These are phyloP conservation scores for Aphelinus atriplicis DNA, from an alignment of 1,140 invertebrate species.

Conservation along the genomic window DNA sequence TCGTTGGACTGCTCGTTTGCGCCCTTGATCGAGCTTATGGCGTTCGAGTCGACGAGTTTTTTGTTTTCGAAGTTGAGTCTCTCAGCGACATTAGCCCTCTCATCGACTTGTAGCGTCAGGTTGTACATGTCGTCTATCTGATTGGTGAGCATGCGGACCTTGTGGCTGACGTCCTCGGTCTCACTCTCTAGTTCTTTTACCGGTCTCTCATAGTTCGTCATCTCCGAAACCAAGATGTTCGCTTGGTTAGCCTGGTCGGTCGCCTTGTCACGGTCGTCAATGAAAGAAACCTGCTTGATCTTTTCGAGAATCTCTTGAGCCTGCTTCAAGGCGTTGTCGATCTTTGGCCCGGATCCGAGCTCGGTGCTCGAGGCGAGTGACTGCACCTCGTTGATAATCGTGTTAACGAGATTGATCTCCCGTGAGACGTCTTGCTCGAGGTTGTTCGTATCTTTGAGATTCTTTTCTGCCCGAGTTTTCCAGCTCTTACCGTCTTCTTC, in stretches of 20 bases:
- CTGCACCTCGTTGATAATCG: constrained; percentile 74
- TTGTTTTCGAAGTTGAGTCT: constrained; percentile 69
- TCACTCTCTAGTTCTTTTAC: constrained; percentile 70
- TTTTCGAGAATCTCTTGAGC: constrained; percentile 76
- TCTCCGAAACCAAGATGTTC: constrained; percentile 73
- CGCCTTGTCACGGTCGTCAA: constrained; percentile 64
- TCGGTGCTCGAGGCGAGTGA: constrained; percentile 75
- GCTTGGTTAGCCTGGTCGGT: constrained; percentile 71
- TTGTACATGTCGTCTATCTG: constrained; percentile 80
- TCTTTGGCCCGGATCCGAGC: constrained; percentile 73
- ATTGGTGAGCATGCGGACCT: constrained; percentile 71
- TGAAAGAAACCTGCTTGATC: constrained; percentile 71
- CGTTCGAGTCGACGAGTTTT: constrained; percentile 51
- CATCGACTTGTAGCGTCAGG: constrained; percentile 72
- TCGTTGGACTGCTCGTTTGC: constrained; percentile 51
- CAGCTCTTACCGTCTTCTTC: constrained; percentile 65
- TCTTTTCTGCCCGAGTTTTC: constrained; percentile 66
- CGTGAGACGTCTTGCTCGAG: constrained; percentile 66
- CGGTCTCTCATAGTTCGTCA: constrained; percentile 74
- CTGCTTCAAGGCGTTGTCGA: constrained; percentile 79
- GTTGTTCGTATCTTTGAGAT: constrained; percentile 68
- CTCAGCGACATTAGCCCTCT: constrained; percentile 72
- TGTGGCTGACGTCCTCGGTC: constrained; percentile 68
- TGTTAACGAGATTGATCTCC: constrained; percentile 66
- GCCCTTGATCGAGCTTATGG: constrained; percentile 58